Base-by-base conservation (phyloP, 2,113 vertebrate genomes). In the Gymnocephalus cernua region DNA sequence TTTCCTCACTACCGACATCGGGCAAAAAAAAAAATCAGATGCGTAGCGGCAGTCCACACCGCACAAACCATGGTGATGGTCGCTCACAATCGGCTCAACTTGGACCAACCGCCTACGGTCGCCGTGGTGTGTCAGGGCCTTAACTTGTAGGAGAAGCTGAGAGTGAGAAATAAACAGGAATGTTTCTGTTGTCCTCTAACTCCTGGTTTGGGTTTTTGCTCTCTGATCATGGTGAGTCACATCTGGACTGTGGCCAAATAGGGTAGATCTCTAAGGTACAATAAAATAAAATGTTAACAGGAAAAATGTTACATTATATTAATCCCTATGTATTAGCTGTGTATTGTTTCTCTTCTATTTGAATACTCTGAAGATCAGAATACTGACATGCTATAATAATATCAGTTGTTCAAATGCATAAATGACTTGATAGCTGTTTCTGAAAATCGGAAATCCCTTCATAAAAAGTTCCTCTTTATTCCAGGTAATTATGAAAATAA, bases 401-500 rank as follows among this genome's bases (percentile, higher is more conserved):
- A 69, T 50, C 29, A 47, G 54, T 44, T 79, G 50, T 73, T 63
- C 38, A 38, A 44, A 58, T 32, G 47, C 56, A 81, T 48, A 50
- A 66, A 73, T 59, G 18, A 80, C 66, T 70, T 64, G 68, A 69
- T 81, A 76, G 71, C 35, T 77, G 61, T 77, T 82, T 84, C 41
- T 27, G 29, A 84, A 82, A 79, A 72, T 79, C 44, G 50, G 35
- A 81, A 13, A 64, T 29, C 14, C 29, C n/a, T 61, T 65, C 9
- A 35, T 65, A 9, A 68, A 79, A 87, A 64, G 11, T 62, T 74
- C 67, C 0, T 18, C 13, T 72, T 80, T 21, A 44, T 35, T 21
- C 4, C 23, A 47, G 27, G 19, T 84, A 83, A 88, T 86, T 80
- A 88, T 53, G 13, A 73, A n/a, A n/a, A n/a, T n/a, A 86, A 85